Base-by-base conservation (phyloP, 2,888 invertebrate genomes). In the Cantharis rufa region DNA sequence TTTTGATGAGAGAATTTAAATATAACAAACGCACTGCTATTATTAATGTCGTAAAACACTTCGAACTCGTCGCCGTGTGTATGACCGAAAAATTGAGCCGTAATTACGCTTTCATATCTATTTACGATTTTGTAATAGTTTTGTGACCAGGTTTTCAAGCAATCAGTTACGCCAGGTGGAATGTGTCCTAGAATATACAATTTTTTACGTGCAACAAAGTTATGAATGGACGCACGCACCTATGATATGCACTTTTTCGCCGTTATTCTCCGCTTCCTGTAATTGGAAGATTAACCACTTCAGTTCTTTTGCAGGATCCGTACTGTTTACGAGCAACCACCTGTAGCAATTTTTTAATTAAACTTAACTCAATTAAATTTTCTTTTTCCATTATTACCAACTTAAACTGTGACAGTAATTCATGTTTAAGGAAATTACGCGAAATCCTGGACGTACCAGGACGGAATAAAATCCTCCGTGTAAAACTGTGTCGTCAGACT, bases 211-310 rank as follows among this genome's bases (percentile, higher is more conserved):
- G n/a, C 21, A 63, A n/a, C n/a, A n/a, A 48, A 48, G 2, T 9
- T 48, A 63, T 15, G 18, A 63, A 63, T 18, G 15, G 11, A n/a
- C 64, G 18, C 3, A n/a, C 64, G 18, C 3, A 66, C 94, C 98
- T 72, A 99, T 95, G 28, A 99, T 94, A 85, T 98, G 98, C n/a
- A 98, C 98, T 88, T 98, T 97, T 87, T 98, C 97, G 16, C 94
- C 94, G 79, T 94, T 95, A 86, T 95, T 93, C 88, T 99, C 98
- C 0, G 98, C 97, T 48, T 95, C 93, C 85, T 97, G 96, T 11
- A 99, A 89, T 86, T 98, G 96, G 83, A 95, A 93, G 72, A 98
- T 94, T 68, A 99, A 91, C 98, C 98, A 99, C 84, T 96, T 94
- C 24, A 99, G 89, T 86, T 98, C 96, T 11, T 95, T 95, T 0